Evolutionary conservation across 2,797 vertebrate genomes (phyloP).

Genomic region (Eulemur rubriventer): DNA sequence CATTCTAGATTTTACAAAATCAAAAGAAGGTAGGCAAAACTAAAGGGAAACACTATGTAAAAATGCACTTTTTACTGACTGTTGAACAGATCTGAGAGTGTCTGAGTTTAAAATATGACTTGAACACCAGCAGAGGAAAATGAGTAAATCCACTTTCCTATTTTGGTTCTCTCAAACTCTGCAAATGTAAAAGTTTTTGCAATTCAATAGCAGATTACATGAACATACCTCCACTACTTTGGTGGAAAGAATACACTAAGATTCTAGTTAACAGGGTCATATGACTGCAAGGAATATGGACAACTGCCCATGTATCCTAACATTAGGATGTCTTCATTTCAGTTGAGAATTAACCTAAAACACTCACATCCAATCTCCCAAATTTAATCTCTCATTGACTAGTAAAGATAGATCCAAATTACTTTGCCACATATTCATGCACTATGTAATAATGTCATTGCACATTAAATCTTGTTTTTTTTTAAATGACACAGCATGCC

Average conservation of each 20-base stretch:
- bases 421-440: conserved; percentile 76
- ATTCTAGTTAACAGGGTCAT: conserved; percentile 71
- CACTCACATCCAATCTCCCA: conserved; percentile 59
- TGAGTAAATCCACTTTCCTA: conserved; percentile 73
- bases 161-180: conserved; percentile 72
- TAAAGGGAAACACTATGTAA: conserved; percentile 74
- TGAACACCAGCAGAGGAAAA: conserved; percentile 78
- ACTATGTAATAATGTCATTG: conserved; percentile 75
- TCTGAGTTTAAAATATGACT: conserved; percentile 70
- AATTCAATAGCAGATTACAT: conserved; percentile 71
- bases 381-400: conserved; percentile 71
- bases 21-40: conserved; percentile 71
- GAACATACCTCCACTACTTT: conserved; percentile 74
- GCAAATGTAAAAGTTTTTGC: conserved; percentile 69
- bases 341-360: conserved; percentile 60
- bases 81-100: conserved; percentile 70
- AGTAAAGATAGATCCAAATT: conserved; percentile 73
- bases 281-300: conserved; percentile 66
- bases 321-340: conserved; percentile 58
- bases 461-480: conserved; percentile 65
- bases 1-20: conserved; percentile 79
- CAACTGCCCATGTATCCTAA: conserved; percentile 57
- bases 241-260: conserved; percentile 71
- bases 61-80: conserved; percentile 77
- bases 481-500: conserved; percentile 72